These are phyloP conservation scores for Ischnura elegans DNA, from an alignment of 2,888 invertebrate genomes.

Conservation along the genomic window DNA sequence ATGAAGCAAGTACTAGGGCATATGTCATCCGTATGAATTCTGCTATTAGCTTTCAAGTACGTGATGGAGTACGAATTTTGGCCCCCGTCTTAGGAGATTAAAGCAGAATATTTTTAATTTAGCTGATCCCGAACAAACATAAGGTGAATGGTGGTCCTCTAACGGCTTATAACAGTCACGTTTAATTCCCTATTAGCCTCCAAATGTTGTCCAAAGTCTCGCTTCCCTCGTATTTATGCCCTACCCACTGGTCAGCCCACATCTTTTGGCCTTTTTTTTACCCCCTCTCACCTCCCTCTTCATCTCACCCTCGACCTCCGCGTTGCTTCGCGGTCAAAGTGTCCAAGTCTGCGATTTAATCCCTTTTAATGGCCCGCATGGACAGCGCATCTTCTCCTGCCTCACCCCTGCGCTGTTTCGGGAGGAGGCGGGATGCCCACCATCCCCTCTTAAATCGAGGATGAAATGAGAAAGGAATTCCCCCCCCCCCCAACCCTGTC, in stretches of 20 bases:
- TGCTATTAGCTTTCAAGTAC: too few relatives aligned
- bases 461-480: not conserved
- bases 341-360: not conserved
- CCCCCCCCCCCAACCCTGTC: not conserved
- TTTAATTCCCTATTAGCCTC: conserved; percentile 11
- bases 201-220: not conserved
- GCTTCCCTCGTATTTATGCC: not conserved
- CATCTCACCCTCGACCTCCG: not conserved
- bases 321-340: not conserved
- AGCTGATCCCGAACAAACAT: not conserved
- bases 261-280: not conserved
- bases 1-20: too few relatives aligned
- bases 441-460: not conserved
- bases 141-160: not conserved
- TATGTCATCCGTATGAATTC: too few relatives aligned
- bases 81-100: not conserved
- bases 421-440: not conserved
- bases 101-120: not conserved
- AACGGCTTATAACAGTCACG: not conserved
- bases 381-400: not conserved
- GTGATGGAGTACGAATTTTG: too few relatives aligned
- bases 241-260: not conserved
- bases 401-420: not conserved
- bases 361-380: not conserved
- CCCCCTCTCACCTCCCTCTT: too few relatives aligned